A percentile compares a stretch with the other conserved stretches of the same genome.
phyloP scores from a whole-genome alignment of 2,797 vertebrate genomes.

The Carapus acus region DNA sequence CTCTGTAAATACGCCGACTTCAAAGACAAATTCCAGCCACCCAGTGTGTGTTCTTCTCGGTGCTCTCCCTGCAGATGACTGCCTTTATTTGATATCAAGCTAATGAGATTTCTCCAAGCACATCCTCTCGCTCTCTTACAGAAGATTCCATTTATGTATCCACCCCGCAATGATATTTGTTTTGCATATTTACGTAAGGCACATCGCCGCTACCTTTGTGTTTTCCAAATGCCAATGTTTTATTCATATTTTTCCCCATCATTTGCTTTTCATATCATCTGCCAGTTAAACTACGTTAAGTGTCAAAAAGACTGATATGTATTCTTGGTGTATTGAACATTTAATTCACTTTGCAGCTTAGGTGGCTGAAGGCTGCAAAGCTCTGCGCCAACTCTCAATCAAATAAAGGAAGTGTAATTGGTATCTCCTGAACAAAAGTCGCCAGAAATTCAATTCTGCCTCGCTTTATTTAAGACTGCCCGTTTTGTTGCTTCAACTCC shows the following conservation, averaged over 20 bases:
- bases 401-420: slow-evolving; percentile 51
- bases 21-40: slow-evolving; percentile 61
- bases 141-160: slow-evolving; percentile 69
- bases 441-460: slow-evolving; percentile 34
- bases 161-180: slow-evolving; percentile 68
- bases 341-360: slow-evolving; percentile 60
- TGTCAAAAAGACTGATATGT: slow-evolving; percentile 64
- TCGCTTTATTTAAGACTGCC: slow-evolving; percentile 12
- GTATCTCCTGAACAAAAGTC: slow-evolving; percentile 46
- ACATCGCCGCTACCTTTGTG: slow-evolving; percentile 66
- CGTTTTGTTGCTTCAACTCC: too few relatives aligned
- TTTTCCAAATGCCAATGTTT: slow-evolving; percentile 71
- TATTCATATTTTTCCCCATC: slow-evolving; percentile 67
- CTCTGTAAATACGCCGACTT: slow-evolving; percentile 64
- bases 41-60: slow-evolving; percentile 47
- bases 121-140: slow-evolving; percentile 58
- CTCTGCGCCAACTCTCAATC: slow-evolving; percentile 45
- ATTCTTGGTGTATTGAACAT: slow-evolving; percentile 61
- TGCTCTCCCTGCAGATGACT: slow-evolving; percentile 68
- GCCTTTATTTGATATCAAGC: slow-evolving; percentile 74
- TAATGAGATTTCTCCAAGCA: slow-evolving; percentile 74
- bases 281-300: slow-evolving; percentile 63
- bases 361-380: slow-evolving; percentile 48
- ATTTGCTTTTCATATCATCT: slow-evolving; percentile 66
- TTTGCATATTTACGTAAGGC: slow-evolving; percentile 73